Conservation (phyloP, 1,140 invertebrate species). For the Pissodes strobi region DNA sequence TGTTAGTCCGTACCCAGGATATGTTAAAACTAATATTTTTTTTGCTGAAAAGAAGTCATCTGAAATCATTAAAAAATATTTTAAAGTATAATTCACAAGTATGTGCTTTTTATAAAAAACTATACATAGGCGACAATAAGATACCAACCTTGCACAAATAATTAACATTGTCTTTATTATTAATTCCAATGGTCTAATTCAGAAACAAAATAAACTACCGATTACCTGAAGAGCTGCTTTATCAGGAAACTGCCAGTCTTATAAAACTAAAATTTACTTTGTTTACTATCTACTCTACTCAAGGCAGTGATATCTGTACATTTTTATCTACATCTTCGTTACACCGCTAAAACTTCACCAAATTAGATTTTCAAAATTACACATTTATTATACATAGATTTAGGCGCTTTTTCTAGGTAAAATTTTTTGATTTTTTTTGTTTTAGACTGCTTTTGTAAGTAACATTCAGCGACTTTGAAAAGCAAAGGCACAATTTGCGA, state of each 20-base stretch:
- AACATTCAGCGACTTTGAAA: slow-evolving; percentile 28
- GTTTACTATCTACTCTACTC: slow-evolving; percentile 42
- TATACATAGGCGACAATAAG: no score
- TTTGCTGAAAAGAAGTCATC: no score
- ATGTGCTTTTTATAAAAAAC: no score
- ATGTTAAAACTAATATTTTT: no score
- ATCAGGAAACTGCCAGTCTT: slow-evolving; percentile 45
- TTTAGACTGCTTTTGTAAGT: slow-evolving; percentile 19
- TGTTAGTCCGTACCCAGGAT: no score
- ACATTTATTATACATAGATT: slow-evolving; percentile 25
- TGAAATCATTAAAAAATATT: no score
- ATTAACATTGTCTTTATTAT: no score
- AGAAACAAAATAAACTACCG: no score
- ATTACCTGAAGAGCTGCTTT: slow-evolving; percentile 29
- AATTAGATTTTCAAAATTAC: slow-evolving; percentile 14
- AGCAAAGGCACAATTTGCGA: slow-evolving; percentile 31
- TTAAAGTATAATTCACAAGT: no score
- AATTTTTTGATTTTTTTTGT: slow-evolving; percentile 33
- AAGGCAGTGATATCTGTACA: slow-evolving; percentile 52
- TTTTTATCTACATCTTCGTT: slow-evolving; percentile 41
- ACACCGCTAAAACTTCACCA: slow-evolving; percentile 23
- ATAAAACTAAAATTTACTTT: slow-evolving; percentile 46
- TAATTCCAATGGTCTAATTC: no score
- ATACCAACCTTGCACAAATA: no score
- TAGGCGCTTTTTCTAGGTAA: slow-evolving; percentile 25